Percentiles rank a stretch among this genome's conserved stretches.
These are phyloP conservation scores for Lobophora halterata DNA, from an alignment of 2,888 invertebrate species.

Conservation along the genomic window DNA sequence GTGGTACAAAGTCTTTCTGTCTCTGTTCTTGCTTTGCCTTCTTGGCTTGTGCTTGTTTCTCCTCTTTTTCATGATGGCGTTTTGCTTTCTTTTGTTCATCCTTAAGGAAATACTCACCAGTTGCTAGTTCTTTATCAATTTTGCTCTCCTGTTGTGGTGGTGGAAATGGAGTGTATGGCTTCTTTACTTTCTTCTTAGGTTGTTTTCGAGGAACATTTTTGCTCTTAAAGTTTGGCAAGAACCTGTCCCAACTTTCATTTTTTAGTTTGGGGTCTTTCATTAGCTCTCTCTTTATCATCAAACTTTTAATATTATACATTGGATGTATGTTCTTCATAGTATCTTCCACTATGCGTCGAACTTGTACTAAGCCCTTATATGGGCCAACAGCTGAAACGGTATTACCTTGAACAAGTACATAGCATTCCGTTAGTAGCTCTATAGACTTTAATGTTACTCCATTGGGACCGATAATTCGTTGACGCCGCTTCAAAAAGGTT, in stretches of 20 bases:
- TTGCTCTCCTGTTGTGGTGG: conserved; percentile 96
- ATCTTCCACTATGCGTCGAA: conserved; percentile 94
- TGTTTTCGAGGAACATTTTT: conserved; percentile 95
- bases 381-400: conserved; percentile 99
- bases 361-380: conserved; percentile 93
- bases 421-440: conserved; percentile 97
- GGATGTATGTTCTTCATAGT: conserved; percentile 99
- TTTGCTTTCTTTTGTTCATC: conserved; percentile 88
- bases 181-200: conserved; percentile 91
- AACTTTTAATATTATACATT: conserved; percentile 97
- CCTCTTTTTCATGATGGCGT: conserved; percentile 86
- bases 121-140: conserved; percentile 94
- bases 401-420: conserved; percentile 97
- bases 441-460: conserved; percentile 99
- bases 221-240: conserved; percentile 95
- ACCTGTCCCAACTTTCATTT: conserved; percentile 98
- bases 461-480: conserved; percentile 97
- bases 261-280: conserved; percentile 95
- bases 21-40: conserved; percentile 88
- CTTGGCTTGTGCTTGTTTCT: conserved; percentile 88
- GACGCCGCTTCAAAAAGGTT: conserved; percentile 96
- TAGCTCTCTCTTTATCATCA: conserved; percentile 98
- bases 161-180: conserved; percentile 98
- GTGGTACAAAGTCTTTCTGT: conserved; percentile 91
- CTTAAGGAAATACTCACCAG: conserved; percentile 98